phyloP scores from a whole-genome alignment of 92 coral and sea anemone species.

The Epizoanthus stellaris region DNA sequence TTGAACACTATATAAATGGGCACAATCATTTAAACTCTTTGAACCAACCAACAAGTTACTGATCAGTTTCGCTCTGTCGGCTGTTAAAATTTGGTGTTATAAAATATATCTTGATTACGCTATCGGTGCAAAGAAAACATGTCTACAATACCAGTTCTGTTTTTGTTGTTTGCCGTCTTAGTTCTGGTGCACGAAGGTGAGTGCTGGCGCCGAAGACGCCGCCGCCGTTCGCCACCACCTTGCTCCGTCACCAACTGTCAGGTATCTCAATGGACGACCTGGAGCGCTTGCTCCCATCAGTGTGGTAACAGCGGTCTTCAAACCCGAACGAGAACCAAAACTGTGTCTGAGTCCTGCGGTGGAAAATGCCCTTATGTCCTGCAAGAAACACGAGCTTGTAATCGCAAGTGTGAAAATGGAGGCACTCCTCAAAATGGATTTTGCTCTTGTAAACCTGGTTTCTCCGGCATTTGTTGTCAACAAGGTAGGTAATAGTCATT shows the following conservation, averaged over 20 bases:
- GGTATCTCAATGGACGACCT: constrained; percentile 18
- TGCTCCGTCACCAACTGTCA: background rate
- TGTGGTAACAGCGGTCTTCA: constrained; percentile 32
- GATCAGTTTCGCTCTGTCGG: too few species aligned
- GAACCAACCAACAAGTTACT: too few species aligned
- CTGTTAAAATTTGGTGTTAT: too few species aligned
- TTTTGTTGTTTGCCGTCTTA: background rate
- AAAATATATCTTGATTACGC: too few species aligned
- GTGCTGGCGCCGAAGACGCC: background rate
- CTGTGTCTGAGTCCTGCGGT: background rate
- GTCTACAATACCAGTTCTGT: background rate
- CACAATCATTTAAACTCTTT: too few species aligned
- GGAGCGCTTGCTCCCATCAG: background rate
- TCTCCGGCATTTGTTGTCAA: background rate
- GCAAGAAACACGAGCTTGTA: constrained; percentile 31
- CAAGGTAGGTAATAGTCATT: background rate
- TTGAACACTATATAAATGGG: too few species aligned
- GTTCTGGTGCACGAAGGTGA: background rate
- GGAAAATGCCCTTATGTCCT: constrained; percentile 11
- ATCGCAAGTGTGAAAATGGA: background rate
- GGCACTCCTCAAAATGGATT: background rate
- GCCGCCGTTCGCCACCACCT: background rate
- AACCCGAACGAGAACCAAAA: constrained; percentile 8
- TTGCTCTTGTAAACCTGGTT: background rate
- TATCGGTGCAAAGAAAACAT: background rate